These are phyloP conservation scores for Pogonocichla stellata DNA, from an alignment of 2,113 vertebrate genomes.

Conservation along the genomic window DNA sequence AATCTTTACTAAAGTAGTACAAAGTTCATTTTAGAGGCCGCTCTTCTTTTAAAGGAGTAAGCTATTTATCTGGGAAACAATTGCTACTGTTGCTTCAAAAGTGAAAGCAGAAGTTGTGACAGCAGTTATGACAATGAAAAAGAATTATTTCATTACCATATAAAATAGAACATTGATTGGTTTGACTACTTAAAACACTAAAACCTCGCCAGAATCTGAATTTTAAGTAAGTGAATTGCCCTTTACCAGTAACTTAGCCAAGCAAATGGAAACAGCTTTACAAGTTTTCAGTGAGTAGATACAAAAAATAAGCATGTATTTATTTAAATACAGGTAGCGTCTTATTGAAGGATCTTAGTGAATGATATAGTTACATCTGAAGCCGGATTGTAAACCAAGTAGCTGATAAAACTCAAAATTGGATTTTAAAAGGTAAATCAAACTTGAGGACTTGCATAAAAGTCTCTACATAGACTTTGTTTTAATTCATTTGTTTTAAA, in stretches of 20 bases:
- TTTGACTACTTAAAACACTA: background rate
- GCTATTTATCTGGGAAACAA: background rate
- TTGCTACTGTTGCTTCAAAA: background rate
- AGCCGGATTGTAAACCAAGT: background rate
- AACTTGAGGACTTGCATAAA: background rate
- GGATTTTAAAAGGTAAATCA: background rate
- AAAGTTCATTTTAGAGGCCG: background rate
- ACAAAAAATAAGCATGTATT: background rate
- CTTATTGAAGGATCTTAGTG: background rate
- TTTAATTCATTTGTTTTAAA: background rate
- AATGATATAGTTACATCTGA: background rate
- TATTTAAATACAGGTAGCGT: background rate
- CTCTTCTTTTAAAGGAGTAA: background rate
- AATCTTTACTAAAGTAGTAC: constrained; percentile 9
- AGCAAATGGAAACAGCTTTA: background rate
- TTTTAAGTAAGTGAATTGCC: background rate
- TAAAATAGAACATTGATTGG: background rate
- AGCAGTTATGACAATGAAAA: background rate
- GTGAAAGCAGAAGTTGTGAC: constrained; percentile 9
- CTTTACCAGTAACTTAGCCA: background rate
- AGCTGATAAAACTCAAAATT: background rate
- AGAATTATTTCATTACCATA: background rate
- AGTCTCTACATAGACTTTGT: background rate
- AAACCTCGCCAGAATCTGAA: background rate
- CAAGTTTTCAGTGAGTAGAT: background rate